These are phyloP conservation scores for Vimba vimba DNA, from an alignment of 2,113 vertebrate species.

Conservation along the genomic window DNA sequence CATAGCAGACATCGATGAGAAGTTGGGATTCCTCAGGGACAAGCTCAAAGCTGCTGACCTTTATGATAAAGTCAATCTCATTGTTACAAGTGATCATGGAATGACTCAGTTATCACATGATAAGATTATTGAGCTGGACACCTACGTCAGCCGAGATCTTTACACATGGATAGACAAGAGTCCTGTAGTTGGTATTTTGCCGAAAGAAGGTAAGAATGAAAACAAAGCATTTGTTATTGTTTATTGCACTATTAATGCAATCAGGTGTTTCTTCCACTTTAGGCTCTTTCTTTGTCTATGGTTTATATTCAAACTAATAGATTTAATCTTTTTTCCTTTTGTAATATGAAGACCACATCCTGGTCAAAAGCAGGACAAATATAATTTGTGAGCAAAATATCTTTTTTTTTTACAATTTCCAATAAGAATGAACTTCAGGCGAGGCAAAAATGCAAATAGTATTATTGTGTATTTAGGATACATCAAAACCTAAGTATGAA, in stretches of 20 bases:
- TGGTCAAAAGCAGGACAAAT: too few relatives aligned
- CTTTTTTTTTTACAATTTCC: too few relatives aligned
- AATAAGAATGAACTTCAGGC: too few relatives aligned
- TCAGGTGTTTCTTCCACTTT: neutral
- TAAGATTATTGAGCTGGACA: conserved; percentile 86
- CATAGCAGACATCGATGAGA: conserved; percentile 83
- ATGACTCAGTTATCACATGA: conserved; percentile 85
- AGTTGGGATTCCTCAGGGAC: conserved; percentile 85
- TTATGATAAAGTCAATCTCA: conserved; percentile 81
- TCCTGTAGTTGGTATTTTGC: conserved; percentile 85
- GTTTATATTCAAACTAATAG: too few relatives aligned
- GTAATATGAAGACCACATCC: too few relatives aligned
- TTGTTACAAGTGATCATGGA: conserved; percentile 92
- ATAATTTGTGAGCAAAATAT: too few relatives aligned
- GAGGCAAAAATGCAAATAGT: too few relatives aligned
- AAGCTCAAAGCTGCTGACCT: conserved; percentile 80
- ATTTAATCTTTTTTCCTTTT: too few relatives aligned
- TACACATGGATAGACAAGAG: conserved; percentile 86
- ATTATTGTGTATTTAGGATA: too few relatives aligned
- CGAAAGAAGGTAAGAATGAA: conserved; percentile 81
- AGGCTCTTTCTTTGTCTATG: too few relatives aligned
- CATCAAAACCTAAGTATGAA: too few relatives aligned
- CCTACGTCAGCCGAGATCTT: conserved; percentile 80
- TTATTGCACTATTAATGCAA: neutral
- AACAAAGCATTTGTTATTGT: neutral